A percentile compares a stretch with the other conserved stretches of the same genome.
Conservation (phyloP, 2,888 invertebrate species). For the Lissonota sp. region DNA sequence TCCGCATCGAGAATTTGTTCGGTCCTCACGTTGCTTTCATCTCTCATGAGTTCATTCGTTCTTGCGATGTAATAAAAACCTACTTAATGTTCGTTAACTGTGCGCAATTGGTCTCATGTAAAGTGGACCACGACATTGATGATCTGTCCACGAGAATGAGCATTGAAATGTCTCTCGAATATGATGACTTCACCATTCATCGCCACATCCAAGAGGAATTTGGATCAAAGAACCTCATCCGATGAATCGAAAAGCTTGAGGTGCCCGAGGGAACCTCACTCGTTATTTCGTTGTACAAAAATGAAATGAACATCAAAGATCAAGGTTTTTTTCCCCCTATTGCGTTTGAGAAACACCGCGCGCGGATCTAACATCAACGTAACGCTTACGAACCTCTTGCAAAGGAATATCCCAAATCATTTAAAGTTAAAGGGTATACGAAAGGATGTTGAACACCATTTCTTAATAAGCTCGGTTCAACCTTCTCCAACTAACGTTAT, state of each 20-base stretch:
- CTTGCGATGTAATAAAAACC: conserved; percentile 75
- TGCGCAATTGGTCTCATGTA: conserved; percentile 5
- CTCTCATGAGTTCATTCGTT: conserved; percentile 47
- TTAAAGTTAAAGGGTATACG: neutral
- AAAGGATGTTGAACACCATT: neutral
- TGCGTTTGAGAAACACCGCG: too few species aligned
- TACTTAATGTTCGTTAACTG: conserved; percentile 69
- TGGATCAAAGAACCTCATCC: conserved; percentile 23
- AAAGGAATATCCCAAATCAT: neutral
- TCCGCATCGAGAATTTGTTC: conserved; percentile 70
- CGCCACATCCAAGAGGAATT: conserved; percentile 30
- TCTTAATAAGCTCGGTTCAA: neutral
- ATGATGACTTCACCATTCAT: too few species aligned
- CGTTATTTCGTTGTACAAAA: neutral
- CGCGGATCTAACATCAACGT: too few species aligned
- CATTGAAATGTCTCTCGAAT: conserved; percentile 10
- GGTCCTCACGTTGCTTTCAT: conserved; percentile 70
- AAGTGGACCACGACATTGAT: conserved; percentile 9
- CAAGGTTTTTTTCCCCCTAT: too few species aligned
- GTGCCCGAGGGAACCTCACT: neutral
- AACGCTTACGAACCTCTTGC: neutral
- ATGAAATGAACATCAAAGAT: conserved; percentile 31
- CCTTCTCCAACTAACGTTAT: neutral
- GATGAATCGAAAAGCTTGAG: conserved; percentile 34
- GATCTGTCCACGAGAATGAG: conserved; percentile 1